Base-by-base conservation (phyloP, 2,888 invertebrate genomes). In the Trilocha varians region DNA sequence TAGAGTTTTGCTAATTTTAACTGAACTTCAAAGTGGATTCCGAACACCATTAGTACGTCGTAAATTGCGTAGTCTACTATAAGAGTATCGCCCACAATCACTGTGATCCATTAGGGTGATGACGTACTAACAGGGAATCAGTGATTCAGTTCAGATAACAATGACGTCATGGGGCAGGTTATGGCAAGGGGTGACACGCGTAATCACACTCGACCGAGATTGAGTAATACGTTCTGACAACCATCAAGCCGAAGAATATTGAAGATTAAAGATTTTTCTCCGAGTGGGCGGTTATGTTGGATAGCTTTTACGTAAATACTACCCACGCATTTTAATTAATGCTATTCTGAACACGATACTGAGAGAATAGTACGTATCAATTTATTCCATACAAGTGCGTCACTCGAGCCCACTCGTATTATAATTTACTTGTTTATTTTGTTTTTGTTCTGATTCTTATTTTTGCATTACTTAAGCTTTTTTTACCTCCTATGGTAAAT, bases 181-280 rank as follows among this genome's bases (percentile, higher is more conserved):
- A 25, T 25, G 16, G 33, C 32, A 5, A 13, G 16, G 33, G 32
- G 33, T 13, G 33, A 35, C 33, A 35, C 13, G 33, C 18, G 25
- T 11, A 17, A 15, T 9, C 15, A 25, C 18, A 40, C 34, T 40
- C 13, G 34, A 40, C 40, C 17, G 40, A 16, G 33, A 25, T 35
- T 40, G 18, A 16, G 34, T 25, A 35, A 15, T 11, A 13, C 16
- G 17, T 17, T 34, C 11, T 40, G 32, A 13, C 25, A 25, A 13
- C 5, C 38, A 8, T 11, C 16, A 8, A 8, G 25, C 11, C 25
- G 25, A 25, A 25, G 25, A 25, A 11, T 25, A 2, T 6, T 9
- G 25, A 9, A 9, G 25, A 25, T 25, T 25, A 25, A 9, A 5
- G 3, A 25, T 25, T 9, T 25, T 25, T 25, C 11, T 25, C 11